Percentiles rank a stretch among this genome's conserved stretches.
Evolutionary conservation across 2,797 vertebrate genomes (phyloP).

Genomic region (Poecilia picta): DNA sequence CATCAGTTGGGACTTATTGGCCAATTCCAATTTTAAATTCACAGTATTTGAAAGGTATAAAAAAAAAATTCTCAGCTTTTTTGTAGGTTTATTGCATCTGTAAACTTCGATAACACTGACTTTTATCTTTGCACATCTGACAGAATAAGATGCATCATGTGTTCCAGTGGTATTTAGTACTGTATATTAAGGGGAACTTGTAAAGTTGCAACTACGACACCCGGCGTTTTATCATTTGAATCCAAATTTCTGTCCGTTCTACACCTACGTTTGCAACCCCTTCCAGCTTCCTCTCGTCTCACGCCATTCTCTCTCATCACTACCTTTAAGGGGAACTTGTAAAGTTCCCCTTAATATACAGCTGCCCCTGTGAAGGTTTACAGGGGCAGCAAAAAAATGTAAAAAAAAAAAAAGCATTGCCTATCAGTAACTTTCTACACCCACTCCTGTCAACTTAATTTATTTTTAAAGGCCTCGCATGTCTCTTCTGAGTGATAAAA

Average conservation of each 20-base stretch:
- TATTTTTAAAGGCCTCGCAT: not conserved
- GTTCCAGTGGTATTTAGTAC: not conserved
- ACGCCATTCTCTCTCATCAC: no score
- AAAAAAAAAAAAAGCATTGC: not conserved
- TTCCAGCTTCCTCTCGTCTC: no score
- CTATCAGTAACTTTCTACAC: not conserved
- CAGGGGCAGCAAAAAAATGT: not conserved
- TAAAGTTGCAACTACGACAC: no score
- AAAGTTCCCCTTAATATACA: no score
- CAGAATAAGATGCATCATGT: not conserved
- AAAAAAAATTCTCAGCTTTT: not conserved
- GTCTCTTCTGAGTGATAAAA: not conserved
- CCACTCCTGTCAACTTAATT: not conserved
- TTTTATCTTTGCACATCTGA: not conserved
- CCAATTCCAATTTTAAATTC: not conserved
- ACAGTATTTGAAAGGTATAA: not conserved
- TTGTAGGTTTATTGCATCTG: not conserved
- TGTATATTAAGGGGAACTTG: no score
- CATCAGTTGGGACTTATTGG: not conserved
- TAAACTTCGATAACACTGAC: not conserved
- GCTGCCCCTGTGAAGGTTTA: not conserved
- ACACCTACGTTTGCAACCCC: no score
- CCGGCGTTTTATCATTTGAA: no score
- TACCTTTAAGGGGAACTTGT: no score
- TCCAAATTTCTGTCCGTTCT: no score